Percentiles rank a stretch among this genome's conserved stretches.
Conservation (phyloP, 2,113 vertebrate genomes). For the Mobula birostris region DNA sequence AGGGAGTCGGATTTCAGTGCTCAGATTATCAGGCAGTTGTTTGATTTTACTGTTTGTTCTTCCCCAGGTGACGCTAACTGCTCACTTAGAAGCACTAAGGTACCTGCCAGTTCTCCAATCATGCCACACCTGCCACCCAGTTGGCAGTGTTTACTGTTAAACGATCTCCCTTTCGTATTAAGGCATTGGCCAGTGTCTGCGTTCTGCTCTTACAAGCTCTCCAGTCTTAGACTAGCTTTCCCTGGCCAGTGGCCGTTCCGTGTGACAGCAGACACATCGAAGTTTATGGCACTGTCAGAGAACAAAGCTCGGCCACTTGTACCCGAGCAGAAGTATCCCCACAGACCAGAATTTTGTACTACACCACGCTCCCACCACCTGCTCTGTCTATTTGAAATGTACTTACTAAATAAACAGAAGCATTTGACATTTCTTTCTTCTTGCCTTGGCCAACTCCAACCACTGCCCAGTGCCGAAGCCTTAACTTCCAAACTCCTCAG, state of each 20-base stretch:
- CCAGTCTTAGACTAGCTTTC: neutral
- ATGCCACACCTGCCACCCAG: neutral
- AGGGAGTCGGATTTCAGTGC: neutral
- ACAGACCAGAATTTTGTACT: neutral
- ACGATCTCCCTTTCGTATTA: neutral
- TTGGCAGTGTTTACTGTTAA: neutral
- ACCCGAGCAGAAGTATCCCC: neutral
- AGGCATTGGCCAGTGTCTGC: too few species aligned
- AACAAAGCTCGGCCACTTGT: too few species aligned
- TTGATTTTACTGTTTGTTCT: neutral
- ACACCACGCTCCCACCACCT: too few species aligned
- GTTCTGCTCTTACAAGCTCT: neutral
- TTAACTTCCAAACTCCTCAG: too few species aligned
- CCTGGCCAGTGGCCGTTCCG: neutral
- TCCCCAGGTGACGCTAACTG: neutral
- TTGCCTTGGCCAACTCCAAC: too few species aligned
- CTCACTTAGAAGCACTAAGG: neutral
- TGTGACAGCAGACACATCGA: neutral
- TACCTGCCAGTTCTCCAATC: neutral
- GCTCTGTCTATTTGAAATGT: too few species aligned
- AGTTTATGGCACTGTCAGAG: too few species aligned
- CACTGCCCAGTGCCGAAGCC: too few species aligned
- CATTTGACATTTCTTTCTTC: too few species aligned
- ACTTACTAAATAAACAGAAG: too few species aligned
- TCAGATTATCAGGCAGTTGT: neutral